Conservation (phyloP, 1,140 invertebrate species). For the Procambarus virginalis region DNA sequence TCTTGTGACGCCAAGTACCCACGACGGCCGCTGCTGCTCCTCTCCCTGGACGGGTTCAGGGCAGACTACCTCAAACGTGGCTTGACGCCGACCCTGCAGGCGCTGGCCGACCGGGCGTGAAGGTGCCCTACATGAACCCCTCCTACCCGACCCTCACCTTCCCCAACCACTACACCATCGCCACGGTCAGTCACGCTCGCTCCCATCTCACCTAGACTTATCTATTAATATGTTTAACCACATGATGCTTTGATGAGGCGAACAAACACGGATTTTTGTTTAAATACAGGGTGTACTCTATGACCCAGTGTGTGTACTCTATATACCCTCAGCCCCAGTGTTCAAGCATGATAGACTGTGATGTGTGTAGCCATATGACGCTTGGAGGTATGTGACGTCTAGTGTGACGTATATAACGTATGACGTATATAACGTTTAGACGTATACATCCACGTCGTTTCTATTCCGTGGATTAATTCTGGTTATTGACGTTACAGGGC, state of each 20-base stretch:
- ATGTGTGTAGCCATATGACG: too few relatives aligned
- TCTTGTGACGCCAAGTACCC: background rate
- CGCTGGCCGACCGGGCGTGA: constrained; percentile 78
- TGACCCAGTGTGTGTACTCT: background rate
- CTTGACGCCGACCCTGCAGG: constrained; percentile 76
- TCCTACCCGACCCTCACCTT: constrained; percentile 85
- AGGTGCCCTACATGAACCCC: constrained; percentile 80
- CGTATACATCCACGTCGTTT: background rate
- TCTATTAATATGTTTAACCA: background rate
- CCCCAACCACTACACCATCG: constrained; percentile 86
- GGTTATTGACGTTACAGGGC: constrained; percentile 73
- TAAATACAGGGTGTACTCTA: background rate
- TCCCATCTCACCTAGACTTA: background rate
- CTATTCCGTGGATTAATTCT: background rate
- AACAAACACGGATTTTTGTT: background rate
- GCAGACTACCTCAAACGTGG: constrained; percentile 80
- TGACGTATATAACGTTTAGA: too few relatives aligned
- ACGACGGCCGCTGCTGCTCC: constrained; percentile 76
- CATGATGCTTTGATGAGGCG: background rate
- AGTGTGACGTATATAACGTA: too few relatives aligned
- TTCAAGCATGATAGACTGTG: background rate
- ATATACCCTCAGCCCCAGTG: background rate
- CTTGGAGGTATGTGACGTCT: too few relatives aligned
- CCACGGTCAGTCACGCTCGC: constrained; percentile 75
- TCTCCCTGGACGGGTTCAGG: constrained; percentile 84